phyloP scores from a whole-genome alignment of 2,797 vertebrate species.

The Tadarida brasiliensis region DNA sequence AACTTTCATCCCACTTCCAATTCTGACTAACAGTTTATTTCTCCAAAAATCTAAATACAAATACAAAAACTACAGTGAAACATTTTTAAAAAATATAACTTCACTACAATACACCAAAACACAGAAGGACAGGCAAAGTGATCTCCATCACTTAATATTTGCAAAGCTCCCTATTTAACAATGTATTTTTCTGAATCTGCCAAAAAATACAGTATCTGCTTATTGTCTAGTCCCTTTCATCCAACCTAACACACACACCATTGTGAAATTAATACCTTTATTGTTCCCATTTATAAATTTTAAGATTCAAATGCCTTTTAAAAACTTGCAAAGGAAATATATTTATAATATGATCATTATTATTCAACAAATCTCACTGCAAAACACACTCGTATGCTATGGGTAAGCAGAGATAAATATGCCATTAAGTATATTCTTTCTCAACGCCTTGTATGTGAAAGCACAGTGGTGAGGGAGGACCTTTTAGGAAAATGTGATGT shows the following conservation, averaged over 20 bases:
- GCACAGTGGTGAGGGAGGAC: background rate
- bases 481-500: background rate
- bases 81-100: background rate
- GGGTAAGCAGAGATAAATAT: background rate
- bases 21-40: background rate
- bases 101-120: background rate
- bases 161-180: background rate
- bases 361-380: background rate
- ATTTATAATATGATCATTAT: background rate
- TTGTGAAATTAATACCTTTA: conserved; percentile 21
- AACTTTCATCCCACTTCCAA: background rate
- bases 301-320: background rate
- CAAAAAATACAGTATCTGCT: background rate
- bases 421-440: background rate
- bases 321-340: background rate
- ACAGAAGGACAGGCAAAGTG: background rate
- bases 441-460: background rate
- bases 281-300: background rate
- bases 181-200: background rate
- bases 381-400: background rate
- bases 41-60: background rate
- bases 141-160: background rate
- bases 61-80: background rate
- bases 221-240: background rate
- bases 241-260: background rate